phyloP scores from a whole-genome alignment of 2,113 vertebrate genomes.

The Anas platyrhynchos region DNA sequence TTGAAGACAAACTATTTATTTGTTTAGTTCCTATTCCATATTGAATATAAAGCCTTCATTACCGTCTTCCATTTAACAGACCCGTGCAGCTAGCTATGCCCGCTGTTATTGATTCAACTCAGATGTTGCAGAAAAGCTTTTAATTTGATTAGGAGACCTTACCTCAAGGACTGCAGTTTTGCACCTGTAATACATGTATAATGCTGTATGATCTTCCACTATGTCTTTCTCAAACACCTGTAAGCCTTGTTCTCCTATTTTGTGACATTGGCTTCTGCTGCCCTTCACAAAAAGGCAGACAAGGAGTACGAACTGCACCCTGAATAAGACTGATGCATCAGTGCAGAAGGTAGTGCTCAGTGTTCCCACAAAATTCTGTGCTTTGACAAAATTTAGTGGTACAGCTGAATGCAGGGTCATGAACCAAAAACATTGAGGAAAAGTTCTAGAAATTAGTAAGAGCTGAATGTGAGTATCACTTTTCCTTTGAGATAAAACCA shows the following conservation, averaged over 20 bases:
- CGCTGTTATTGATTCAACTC: accelerated
- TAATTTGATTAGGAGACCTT: background rate
- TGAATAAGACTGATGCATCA: accelerated
- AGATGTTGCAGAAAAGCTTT: accelerated
- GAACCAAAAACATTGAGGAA: background rate
- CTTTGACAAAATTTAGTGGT: background rate
- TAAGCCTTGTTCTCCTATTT: background rate
- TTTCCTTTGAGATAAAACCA: background rate
- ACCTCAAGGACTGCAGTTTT: background rate
- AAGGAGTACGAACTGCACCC: accelerated
- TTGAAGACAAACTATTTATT: background rate
- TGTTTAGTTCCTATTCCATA: background rate
- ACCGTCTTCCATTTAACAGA: background rate
- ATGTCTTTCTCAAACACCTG: background rate
- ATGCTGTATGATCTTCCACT: background rate
- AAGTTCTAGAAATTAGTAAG: background rate
- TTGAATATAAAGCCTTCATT: background rate
- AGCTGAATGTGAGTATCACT: background rate
- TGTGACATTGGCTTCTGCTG: background rate
- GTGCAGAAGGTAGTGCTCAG: background rate
- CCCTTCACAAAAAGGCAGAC: background rate
- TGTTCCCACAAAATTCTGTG: background rate
- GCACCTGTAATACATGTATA: background rate
- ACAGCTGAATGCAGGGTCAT: background rate
- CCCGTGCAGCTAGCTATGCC: background rate